Evolutionary conservation across 2,888 invertebrate species (phyloP).

Genomic region (Capitulum mitella): DNA sequence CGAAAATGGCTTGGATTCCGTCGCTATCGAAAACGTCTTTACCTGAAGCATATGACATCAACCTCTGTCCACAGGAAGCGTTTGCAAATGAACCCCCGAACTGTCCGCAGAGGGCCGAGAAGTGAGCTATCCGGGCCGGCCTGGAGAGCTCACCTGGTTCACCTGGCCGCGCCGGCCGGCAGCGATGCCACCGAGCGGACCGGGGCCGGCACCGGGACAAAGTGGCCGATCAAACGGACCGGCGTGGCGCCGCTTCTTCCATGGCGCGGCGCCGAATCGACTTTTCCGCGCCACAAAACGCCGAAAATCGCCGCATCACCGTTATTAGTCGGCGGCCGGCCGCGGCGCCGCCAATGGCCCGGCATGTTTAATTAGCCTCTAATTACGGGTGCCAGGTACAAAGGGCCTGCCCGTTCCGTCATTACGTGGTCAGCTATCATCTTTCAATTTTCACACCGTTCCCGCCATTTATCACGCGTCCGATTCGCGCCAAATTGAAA

Average conservation of each 20-base stretch:
- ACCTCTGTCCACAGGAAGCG: too few relatives aligned
- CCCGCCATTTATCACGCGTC: constrained; percentile 22
- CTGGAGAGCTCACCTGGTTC: too few relatives aligned
- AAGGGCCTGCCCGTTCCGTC: not conserved
- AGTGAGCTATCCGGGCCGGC: too few relatives aligned
- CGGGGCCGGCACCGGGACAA: too few relatives aligned
- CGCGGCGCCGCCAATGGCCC: not conserved
- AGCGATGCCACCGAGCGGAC: too few relatives aligned
- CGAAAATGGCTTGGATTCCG: too few relatives aligned
- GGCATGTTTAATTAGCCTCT: constrained; percentile 19
- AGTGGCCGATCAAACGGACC: too few relatives aligned
- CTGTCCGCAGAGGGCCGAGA: too few relatives aligned
- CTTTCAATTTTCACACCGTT: constrained; percentile 24
- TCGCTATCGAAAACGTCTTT: too few relatives aligned
- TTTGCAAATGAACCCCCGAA: too few relatives aligned
- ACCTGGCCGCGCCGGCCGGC: too few relatives aligned
- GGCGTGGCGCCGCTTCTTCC: constrained; percentile 32
- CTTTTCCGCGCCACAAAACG: constrained; percentile 11
- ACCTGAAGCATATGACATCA: too few relatives aligned
- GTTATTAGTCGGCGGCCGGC: not conserved
- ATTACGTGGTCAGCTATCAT: constrained; percentile 23
- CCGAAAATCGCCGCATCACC: constrained; percentile 17
- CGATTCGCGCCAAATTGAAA: constrained; percentile 40
- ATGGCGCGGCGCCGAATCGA: constrained; percentile 48
- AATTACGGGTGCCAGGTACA: not conserved